A percentile compares a stretch with the other conserved stretches of the same genome.
phyloP scores from a whole-genome alignment of 2,113 vertebrate genomes.

The Asarcornis scutulata region DNA sequence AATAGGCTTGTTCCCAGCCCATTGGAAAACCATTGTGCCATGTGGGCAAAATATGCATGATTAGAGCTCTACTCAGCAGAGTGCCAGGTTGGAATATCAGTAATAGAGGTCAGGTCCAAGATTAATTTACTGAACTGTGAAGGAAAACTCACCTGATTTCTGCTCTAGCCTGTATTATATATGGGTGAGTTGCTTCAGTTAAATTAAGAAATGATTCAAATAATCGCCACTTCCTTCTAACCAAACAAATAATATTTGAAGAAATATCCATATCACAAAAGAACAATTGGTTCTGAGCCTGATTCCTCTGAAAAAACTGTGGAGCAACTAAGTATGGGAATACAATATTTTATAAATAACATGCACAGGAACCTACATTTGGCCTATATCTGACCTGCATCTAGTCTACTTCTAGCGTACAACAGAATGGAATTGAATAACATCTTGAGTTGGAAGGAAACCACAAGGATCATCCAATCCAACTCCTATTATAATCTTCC shows the following conservation, averaged over 20 bases:
- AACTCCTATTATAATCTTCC: background rate
- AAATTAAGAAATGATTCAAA: background rate
- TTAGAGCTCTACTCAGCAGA: background rate
- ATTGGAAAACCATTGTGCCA: background rate
- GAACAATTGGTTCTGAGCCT: background rate
- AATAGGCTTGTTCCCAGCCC: background rate
- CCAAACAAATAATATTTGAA: background rate
- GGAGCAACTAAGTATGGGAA: background rate
- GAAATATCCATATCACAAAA: background rate
- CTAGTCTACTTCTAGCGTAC: background rate
- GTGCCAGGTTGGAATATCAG: background rate
- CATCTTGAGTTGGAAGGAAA: background rate
- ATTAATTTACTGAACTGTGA: background rate
- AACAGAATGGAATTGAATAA: too few relatives aligned
- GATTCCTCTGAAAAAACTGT: background rate
- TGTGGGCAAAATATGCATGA: background rate
- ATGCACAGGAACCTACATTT: accelerated
- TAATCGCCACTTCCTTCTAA: background rate
- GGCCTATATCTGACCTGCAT: background rate
- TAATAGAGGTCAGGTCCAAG: background rate
- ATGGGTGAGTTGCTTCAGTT: background rate
- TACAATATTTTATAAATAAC: background rate
- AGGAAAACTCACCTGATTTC: background rate
- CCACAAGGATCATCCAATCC: background rate
- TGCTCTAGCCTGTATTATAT: background rate